Evolutionary conservation across 2,888 invertebrate genomes (phyloP), one percentile per base, ranked within the genome.

Genomic region (Agelastica alni): DNA sequence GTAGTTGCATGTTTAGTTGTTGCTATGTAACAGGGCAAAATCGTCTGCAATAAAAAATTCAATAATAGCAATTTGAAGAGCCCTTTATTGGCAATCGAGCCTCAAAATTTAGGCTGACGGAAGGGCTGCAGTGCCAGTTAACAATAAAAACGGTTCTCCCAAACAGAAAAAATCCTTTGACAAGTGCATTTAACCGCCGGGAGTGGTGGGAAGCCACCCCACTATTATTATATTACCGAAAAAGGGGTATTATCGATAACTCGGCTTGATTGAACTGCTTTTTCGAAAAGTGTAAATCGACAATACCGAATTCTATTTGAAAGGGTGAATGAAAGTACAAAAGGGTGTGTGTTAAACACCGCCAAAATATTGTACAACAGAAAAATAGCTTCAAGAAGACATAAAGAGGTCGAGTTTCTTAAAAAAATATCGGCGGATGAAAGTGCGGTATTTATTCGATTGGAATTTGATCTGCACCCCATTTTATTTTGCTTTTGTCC

Each of bases 281-380:
- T 56, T 48, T 59, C 41, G 43, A 53, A 53, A 51, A 34, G 51
- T 44, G 47, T 46, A 44, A 31, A 9, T 45, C 51, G 36, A 56
- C 58, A 63, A 56, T 56, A 34, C 49, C 51, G 55, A 51, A 55
- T 58, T 47, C 56, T 46, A 22, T 48, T 52, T 32, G 51, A 62
- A 64, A 58, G 61, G 62, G 63, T 64, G 58, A 62, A 57, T 46
- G 42, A 39, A 37, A 47, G 28, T 45, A 66, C 61, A 66, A 66
- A 44, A 47, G 22, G 32, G 61, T 66, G 64, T 66, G 66, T 63
- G 61, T 58, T 63, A 66, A 63, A 64, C 60, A 62, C 63, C 66
- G 64, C 58, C 54, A 48, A 58, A 60, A 5, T 64, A 63, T 66
- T 66, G 60, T 59, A 59, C 59, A 62, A 66, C 66, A 66, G 58